Evolutionary conservation across 2,113 vertebrate genomes (phyloP), one percentile per base, ranked within the genome.

Genomic region (Oreotrochilus melanogaster): DNA sequence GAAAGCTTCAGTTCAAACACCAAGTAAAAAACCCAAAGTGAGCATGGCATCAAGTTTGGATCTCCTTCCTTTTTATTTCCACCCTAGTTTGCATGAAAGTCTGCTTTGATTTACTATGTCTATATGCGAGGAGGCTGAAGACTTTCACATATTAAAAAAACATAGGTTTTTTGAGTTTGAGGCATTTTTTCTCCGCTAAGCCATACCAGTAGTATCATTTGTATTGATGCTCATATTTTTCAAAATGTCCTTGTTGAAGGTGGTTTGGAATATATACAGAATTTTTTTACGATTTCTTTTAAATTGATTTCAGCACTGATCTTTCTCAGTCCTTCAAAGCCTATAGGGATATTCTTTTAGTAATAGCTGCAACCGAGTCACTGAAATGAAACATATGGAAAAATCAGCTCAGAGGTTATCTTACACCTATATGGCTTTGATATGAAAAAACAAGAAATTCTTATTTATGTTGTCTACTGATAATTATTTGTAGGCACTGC

Each of bases 1-100:
- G 95, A 97, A 86, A 43, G 78, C 66, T 85, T 95, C 47, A 94
- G 58, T 92, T 72, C 53, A 92, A 97, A 45, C 48, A 45, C 54
- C 45, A 73, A 48, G 57, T 58, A 66, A 93, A 95, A 91, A 89
- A 88, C 45, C 27, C 81, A 85, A 69, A 93, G 18, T 12, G 27
- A 92, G 18, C 61, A 87, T 54, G 51, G 16, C 5, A 62, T 50
- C 11, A 91, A 43, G 64, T 62, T 50, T 28, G 69, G 5, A 56
- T 82, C 6, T 58, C 7, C 11, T 51, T 87, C 3, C 64, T 39
- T 86, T 78, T 43, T 8, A 57, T 85, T 74, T 69, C n/a, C 84
- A 57, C 22, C 3, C 28, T 10, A 39, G 61, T n/a, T 47, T 67
- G 24, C 23, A 27, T 42, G 39, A 37, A 64, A 74, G 17, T n/a